These are phyloP conservation scores for Threskiornis aethiopicus DNA, from an alignment of 2,797 vertebrate species.

Conservation along the genomic window DNA sequence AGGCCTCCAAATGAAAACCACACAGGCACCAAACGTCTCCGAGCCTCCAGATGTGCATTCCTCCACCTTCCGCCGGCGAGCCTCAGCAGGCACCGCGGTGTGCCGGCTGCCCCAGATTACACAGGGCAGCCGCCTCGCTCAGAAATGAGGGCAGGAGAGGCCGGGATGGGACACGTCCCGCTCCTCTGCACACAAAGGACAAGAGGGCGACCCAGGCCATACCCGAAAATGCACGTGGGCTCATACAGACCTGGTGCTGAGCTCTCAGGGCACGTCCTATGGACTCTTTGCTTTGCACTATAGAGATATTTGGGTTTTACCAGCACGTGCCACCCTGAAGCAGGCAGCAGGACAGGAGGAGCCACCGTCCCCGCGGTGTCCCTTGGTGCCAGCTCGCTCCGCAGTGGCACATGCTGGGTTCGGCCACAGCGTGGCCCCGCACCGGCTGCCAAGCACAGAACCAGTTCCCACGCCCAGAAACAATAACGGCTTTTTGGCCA, in stretches of 20 bases:
- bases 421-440: accelerated
- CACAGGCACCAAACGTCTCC: background rate
- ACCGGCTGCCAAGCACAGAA: background rate
- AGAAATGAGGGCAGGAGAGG: accelerated
- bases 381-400: accelerated
- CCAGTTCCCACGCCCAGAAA: background rate
- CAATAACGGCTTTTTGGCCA: background rate
- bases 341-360: background rate
- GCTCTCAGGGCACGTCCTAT: accelerated
- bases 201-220: background rate
- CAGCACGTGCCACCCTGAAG: background rate
- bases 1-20: conserved; percentile 37
- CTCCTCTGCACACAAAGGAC: accelerated
- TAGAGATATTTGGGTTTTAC: background rate
- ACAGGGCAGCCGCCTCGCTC: background rate
- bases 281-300: background rate
- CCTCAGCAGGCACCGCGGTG: accelerated
- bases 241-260: background rate
- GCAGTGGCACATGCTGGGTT: background rate
- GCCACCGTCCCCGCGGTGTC: accelerated
- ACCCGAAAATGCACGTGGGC: accelerated
- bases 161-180: background rate
- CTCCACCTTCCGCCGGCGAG: background rate
- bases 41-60: conserved; percentile 25
- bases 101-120: background rate